Evolutionary conservation across 2,797 vertebrate species (phyloP).

Genomic region (Masticophis lateralis): DNA sequence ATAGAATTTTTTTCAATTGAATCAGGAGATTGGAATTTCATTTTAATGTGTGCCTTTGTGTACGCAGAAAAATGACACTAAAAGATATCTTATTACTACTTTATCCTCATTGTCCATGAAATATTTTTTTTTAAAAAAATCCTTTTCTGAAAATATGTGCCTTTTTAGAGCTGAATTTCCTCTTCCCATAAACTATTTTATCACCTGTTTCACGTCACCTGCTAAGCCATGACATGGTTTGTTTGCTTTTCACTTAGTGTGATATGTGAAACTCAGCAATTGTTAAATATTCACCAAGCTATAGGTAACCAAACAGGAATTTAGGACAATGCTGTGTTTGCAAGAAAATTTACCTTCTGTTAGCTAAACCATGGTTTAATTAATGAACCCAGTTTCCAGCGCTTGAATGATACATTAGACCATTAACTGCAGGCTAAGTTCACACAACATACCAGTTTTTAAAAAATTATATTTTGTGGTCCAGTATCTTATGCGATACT

Average conservation of each 20-base stretch:
- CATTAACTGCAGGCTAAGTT: neutral
- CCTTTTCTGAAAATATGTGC: neutral
- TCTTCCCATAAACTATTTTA: neutral
- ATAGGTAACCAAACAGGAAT: neutral
- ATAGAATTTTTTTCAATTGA: too few species aligned
- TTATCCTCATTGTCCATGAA: neutral
- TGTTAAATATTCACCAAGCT: neutral
- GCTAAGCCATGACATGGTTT: neutral
- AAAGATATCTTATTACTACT: too few species aligned
- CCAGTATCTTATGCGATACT: neutral
- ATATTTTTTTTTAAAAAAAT: neutral
- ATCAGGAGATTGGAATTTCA: too few species aligned
- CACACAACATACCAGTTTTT: neutral
- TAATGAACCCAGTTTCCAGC: neutral
- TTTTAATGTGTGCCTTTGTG: too few species aligned
- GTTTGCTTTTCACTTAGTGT: neutral
- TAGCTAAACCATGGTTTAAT: neutral
- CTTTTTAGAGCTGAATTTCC: neutral
- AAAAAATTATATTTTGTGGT: neutral
- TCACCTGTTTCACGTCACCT: neutral
- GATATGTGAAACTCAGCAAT: neutral
- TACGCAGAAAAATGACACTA: too few species aligned
- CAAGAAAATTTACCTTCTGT: neutral
- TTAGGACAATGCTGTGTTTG: neutral
- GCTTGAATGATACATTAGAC: neutral